Percentiles rank a stretch among this genome's conserved stretches.
Evolutionary conservation across 2,113 vertebrate species (phyloP).

Genomic region (Sorex araneus): DNA sequence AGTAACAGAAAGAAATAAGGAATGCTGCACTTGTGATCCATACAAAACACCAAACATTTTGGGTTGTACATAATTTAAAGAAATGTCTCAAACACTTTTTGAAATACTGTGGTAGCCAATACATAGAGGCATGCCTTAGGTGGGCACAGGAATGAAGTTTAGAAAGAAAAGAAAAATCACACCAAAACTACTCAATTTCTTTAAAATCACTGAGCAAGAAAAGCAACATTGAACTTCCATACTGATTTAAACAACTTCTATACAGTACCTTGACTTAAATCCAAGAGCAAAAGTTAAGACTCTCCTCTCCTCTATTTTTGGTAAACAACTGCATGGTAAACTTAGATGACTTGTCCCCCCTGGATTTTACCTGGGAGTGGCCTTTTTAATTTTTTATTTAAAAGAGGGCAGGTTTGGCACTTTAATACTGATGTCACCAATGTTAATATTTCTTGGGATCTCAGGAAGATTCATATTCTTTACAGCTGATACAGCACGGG

Average conservation of each 20-base stretch:
- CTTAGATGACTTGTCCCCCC: slow-evolving; percentile 86
- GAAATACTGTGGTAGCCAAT: slow-evolving; percentile 92
- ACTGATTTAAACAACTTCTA: slow-evolving; percentile 86
- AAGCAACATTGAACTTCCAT: slow-evolving; percentile 88
- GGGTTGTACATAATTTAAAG: slow-evolving; percentile 90
- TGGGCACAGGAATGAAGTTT: slow-evolving; percentile 92
- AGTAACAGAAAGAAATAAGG: slow-evolving; percentile 83
- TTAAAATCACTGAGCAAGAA: slow-evolving; percentile 90
- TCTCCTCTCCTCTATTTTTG: slow-evolving; percentile 89
- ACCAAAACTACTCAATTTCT: slow-evolving; percentile 86
- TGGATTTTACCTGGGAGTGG: slow-evolving; percentile 90
- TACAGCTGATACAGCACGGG: slow-evolving; percentile 98
- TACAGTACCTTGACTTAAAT: slow-evolving; percentile 92
- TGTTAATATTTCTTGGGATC: slow-evolving; percentile 99
- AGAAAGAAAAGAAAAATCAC: slow-evolving; percentile 88
- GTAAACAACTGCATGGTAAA: slow-evolving; percentile 95
- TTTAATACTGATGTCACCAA: slow-evolving; percentile 99
- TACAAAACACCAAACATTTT: slow-evolving; percentile 86
- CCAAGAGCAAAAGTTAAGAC: slow-evolving; percentile 89
- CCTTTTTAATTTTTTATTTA: slow-evolving; percentile 92
- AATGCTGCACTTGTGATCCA: slow-evolving; percentile 84
- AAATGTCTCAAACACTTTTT: slow-evolving; percentile 85
- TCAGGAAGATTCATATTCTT: slow-evolving; percentile 99
- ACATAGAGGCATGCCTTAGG: slow-evolving; percentile 88
- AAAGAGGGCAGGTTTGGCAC: slow-evolving; percentile 99